Conservation (phyloP, 53 echinoderm and acorn worm genomes). For the Temnopleurus reevesii region DNA sequence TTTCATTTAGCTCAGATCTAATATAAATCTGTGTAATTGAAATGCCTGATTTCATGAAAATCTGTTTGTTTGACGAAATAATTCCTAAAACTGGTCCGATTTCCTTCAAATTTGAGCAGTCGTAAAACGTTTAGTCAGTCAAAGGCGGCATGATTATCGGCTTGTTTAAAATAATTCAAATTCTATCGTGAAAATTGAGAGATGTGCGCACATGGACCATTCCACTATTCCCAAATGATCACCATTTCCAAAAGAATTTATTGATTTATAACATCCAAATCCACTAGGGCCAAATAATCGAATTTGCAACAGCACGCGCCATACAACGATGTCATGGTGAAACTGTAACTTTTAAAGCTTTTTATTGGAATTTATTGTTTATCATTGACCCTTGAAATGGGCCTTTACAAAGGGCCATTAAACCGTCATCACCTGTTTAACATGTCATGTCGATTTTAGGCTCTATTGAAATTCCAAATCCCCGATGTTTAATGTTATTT, state of each 20-base stretch:
- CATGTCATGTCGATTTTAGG: not conserved
- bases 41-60: too few relatives aligned
- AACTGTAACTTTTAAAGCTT: constrained; percentile 10
- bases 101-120: too few relatives aligned
- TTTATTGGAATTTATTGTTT: not conserved
- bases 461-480: not conserved
- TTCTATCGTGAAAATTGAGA: not conserved
- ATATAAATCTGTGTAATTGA: too few relatives aligned
- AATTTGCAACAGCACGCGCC: not conserved
- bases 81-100: too few relatives aligned
- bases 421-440: constrained; percentile 8
- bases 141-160: not conserved
- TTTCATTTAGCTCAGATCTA: too few relatives aligned
- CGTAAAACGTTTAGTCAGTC: not conserved
- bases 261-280: not conserved
- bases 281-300: not conserved
- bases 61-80: too few relatives aligned
- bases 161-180: not conserved
- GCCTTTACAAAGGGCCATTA: not conserved
- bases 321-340: not conserved
- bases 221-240: not conserved
- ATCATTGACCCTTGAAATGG: not conserved
- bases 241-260: not conserved
- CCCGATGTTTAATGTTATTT: not conserved
- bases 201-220: not conserved